phyloP scores from a whole-genome alignment of 1,140 invertebrate species.

The Eumeta japonica region DNA sequence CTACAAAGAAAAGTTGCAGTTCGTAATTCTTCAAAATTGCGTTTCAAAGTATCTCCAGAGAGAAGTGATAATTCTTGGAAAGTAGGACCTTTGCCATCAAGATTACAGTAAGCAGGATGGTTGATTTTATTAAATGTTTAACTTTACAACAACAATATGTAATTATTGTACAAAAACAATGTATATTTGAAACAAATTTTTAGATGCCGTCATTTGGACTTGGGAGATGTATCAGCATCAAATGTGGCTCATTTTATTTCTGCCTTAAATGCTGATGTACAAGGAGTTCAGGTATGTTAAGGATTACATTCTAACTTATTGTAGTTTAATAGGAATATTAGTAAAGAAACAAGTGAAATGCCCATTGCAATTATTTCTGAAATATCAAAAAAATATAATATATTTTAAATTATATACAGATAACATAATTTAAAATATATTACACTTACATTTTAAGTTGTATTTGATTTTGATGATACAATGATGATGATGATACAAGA shows the following conservation, averaged over 20 bases:
- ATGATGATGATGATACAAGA: no score
- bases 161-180: conserved; percentile 3
- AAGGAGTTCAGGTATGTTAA: conserved; percentile 62
- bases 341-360: conserved; percentile 2
- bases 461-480: no score
- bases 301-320: no score
- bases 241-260: conserved; percentile 57
- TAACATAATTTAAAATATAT: no score
- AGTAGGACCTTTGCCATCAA: conserved; percentile 54
- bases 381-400: no score
- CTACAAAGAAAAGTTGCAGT: conserved; percentile 29
- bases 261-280: conserved; percentile 55
- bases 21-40: conserved; percentile 20
- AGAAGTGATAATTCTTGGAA: conserved; percentile 53
- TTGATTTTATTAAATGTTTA: conserved; percentile 8
- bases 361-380: no score
- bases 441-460: no score
- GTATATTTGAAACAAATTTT: conserved; percentile 9
- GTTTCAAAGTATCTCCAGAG: conserved; percentile 34
- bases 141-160: not conserved
- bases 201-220: conserved; percentile 59
- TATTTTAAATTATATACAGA: no score
- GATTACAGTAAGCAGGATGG: conserved; percentile 50
- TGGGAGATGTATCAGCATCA: conserved; percentile 63
- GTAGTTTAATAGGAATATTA: not conserved